These are phyloP conservation scores for Benitochromis conjunctus DNA, from an alignment of 2,113 vertebrate genomes.

Conservation along the genomic window DNA sequence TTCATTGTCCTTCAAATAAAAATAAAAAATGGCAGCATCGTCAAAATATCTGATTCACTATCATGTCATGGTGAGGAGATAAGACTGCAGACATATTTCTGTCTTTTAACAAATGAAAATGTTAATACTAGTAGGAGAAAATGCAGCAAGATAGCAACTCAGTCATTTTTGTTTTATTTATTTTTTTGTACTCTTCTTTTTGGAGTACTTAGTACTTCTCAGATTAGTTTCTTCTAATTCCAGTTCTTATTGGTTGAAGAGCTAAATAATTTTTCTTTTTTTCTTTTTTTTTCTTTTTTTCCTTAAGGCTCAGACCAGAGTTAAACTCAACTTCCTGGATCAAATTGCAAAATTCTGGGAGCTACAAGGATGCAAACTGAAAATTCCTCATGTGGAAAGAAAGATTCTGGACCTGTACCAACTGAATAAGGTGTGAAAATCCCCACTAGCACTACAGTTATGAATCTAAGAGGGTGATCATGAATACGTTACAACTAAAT, in stretches of 20 bases:
- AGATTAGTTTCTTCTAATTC: not conserved
- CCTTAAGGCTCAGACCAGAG: conserved; percentile 92
- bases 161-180: not conserved
- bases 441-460: not conserved
- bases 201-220: not conserved
- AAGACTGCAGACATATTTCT: not conserved
- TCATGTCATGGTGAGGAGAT: not conserved
- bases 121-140: not conserved
- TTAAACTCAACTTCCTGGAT: conserved; percentile 97
- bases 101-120: not conserved
- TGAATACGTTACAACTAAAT: not conserved
- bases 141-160: not conserved
- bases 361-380: conserved; percentile 92
- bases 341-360: conserved; percentile 99
- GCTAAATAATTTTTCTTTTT: not conserved
- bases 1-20: not conserved
- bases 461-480: not conserved
- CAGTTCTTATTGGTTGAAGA: not conserved
- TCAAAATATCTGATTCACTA: not conserved
- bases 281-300: too few species aligned
- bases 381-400: conserved; percentile 96
- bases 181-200: not conserved
- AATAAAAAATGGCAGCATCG: not conserved
- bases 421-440: conserved; percentile 82
- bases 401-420: conserved; percentile 96